These are phyloP conservation scores for Luehdorfia chinensis DNA, from an alignment of 1,140 invertebrate species.

Conservation along the genomic window DNA sequence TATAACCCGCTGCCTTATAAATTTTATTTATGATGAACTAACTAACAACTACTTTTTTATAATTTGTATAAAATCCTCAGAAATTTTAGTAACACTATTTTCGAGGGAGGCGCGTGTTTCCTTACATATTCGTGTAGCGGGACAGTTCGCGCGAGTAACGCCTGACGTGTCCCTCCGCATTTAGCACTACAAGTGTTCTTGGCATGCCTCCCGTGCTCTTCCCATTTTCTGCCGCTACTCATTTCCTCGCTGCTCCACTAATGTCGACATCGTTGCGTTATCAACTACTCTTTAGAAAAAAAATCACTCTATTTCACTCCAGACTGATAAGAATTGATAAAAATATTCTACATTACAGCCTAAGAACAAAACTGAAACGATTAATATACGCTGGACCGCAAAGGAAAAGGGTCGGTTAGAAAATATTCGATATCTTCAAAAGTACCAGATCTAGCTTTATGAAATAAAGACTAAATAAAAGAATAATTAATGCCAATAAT, in stretches of 20 bases:
- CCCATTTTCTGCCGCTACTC: slow-evolving; percentile 31
- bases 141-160: slow-evolving; percentile 41
- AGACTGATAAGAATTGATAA: neutral
- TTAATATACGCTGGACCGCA: no score
- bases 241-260: slow-evolving; percentile 17
- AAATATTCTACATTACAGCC: neutral
- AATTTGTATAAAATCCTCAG: no score
- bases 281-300: neutral
- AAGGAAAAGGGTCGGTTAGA: no score
- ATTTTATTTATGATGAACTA: no score
- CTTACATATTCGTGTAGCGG: slow-evolving; percentile 27
- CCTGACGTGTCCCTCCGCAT: slow-evolving; percentile 57
- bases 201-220: slow-evolving; percentile 53
- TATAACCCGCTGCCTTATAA: no score
- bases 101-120: slow-evolving; percentile 5
- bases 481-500: no score
- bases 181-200: slow-evolving; percentile 59
- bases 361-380: neutral
- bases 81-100: neutral
- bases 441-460: no score
- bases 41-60: no score
- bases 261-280: slow-evolving; percentile 18
- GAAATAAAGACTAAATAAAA: no score
- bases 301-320: no score
- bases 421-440: no score